phyloP scores from a whole-genome alignment of 2,888 invertebrate genomes.

The Erebia ligea region DNA sequence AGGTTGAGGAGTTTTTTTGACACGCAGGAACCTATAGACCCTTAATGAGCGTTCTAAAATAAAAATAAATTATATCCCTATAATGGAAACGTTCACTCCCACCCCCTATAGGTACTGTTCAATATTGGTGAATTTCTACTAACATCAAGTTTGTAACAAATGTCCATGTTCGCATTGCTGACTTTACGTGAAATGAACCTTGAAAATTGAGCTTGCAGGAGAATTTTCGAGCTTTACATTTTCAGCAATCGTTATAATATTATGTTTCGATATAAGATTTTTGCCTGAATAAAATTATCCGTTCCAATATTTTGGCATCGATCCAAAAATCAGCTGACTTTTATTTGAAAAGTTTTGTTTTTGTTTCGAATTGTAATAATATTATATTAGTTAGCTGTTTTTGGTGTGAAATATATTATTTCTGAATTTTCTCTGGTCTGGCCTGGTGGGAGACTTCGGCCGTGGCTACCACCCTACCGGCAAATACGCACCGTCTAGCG shows the following conservation, averaged over 20 bases:
- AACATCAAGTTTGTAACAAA: slow-evolving; percentile 22
- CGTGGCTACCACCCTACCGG: no score
- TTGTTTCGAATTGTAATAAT: no score
- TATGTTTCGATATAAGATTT: neutral
- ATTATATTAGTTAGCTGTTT: no score
- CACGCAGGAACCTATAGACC: no score
- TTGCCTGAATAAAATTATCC: neutral
- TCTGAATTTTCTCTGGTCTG: no score
- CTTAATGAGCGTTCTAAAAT: no score
- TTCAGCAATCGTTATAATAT: neutral
- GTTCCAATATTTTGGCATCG: slow-evolving; percentile 1
- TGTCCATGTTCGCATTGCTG: slow-evolving; percentile 17
- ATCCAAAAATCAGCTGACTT: neutral
- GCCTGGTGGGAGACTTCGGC: no score
- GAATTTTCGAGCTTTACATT: neutral
- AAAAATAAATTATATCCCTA: no score
- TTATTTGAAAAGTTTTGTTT: neutral
- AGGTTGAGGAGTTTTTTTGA: no score
- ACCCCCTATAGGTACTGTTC: neutral
- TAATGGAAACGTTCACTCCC: slow-evolving; percentile 3
- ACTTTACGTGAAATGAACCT: slow-evolving; percentile 13
- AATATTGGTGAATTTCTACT: slow-evolving; percentile 23
- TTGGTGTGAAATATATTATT: neutral
- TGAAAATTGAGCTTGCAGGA: neutral
- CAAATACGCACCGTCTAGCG: no score